Evolutionary conservation across 2,113 vertebrate genomes (phyloP), one percentile per base, ranked within the genome.

Genomic region (Oncorhynchus keta): DNA sequence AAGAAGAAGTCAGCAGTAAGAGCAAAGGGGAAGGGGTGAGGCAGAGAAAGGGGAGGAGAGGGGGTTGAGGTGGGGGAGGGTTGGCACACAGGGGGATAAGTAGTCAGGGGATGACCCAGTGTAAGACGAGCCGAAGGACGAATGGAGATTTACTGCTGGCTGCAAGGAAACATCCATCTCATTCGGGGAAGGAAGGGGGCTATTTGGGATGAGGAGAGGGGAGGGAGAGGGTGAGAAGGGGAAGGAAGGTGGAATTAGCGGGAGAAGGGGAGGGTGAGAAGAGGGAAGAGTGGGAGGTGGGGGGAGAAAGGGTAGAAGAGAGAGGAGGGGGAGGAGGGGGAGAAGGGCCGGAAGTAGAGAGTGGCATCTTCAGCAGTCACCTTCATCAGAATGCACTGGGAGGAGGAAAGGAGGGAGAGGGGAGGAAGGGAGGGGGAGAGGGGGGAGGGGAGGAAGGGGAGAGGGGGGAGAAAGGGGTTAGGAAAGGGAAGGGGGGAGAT

Each of bases 121-220:
- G 73, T 70, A 61, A 87, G 77, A 71, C 4, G 35, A 83, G 66
- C 62, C 22, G 9, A 39, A 73, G 57, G 75, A 30, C 30, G 0
- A 24, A 57, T 28, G 48, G 68, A 75, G 71, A 78, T 82, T 86
- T 70, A 79, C 12, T 24, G 66, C 68, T 32, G 57, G 65, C 24
- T 80, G 39, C 11, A 12, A 8, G 4, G 75, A 81, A 76, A 76
- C 35, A 64, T 12, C 32, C 30, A 18, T 72, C 28, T 5, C 62
- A 11, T 76, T 78, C 32, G 1, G 70, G 9, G 70, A 71, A 71
- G 45, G 2, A 55, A 28, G 64, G 35, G 35, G 35, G 35, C 6
- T 4, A 26, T 4, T 39, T 8, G 32, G 35, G 35, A 51, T 51
- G 8, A n/a, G 67, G 72, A 26, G 13, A 9, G 61, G 61, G 57